Conservation (phyloP, 2,113 vertebrate species). For the Leuciscus idus region DNA sequence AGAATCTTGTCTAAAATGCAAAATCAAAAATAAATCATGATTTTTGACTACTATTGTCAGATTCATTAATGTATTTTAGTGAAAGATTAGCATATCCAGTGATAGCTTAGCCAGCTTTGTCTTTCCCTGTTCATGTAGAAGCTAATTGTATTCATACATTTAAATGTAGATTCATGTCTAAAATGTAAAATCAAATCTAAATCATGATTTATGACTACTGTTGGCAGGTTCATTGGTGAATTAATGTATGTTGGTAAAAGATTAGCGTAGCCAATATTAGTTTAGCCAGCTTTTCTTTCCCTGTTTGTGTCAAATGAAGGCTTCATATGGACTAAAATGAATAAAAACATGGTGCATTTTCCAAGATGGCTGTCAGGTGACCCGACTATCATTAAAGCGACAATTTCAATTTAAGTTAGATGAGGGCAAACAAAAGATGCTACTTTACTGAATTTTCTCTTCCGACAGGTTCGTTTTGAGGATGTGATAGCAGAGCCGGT, state of each 20-base stretch:
- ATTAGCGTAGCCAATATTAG: neutral
- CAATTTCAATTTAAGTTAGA: neutral
- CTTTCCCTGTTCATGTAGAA: too few species aligned
- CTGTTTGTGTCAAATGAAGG: neutral
- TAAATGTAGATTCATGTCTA: too few species aligned
- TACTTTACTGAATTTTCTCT: neutral
- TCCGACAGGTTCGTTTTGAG: slow-evolving; percentile 75
- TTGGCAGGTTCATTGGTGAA: neutral
- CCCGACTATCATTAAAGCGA: too few species aligned
- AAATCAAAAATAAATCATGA: neutral
- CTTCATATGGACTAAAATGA: neutral
- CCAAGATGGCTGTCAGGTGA: neutral
- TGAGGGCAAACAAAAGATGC: neutral
- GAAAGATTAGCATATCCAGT: too few species aligned
- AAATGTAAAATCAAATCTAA: neutral
- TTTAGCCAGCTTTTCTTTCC: neutral
- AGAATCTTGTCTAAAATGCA: neutral
- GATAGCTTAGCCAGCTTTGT: neutral
- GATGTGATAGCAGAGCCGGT: slow-evolving; percentile 79
- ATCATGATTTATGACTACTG: neutral
- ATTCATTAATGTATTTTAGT: too few species aligned
- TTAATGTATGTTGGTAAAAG: neutral
- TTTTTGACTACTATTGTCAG: neutral
- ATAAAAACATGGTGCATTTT: neutral
- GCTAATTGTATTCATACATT: too few species aligned